Evolutionary conservation across 2,113 vertebrate genomes (phyloP).

Genomic region (Forbesichthys papilliferus): DNA sequence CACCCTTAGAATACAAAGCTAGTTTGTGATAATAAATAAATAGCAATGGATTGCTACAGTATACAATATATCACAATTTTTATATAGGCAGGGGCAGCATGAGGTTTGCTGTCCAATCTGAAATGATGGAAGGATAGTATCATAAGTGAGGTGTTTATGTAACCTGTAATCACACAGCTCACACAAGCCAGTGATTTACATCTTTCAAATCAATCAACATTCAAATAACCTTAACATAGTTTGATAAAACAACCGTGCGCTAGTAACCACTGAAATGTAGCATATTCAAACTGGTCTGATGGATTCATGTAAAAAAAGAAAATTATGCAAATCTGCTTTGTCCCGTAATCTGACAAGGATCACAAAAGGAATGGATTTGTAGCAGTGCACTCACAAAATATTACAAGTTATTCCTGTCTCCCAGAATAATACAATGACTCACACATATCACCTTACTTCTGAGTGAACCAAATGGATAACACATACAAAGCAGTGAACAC

Average conservation of each 20-base stretch:
- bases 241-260: not conserved
- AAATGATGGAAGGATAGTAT: conserved; percentile 62
- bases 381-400: conserved; percentile 41
- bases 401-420: conserved; percentile 60
- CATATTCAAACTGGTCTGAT: conserved; percentile 31
- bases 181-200: not conserved
- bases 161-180: too few species aligned
- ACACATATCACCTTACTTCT: conserved; percentile 64
- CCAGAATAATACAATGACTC: conserved; percentile 67
- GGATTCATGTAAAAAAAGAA: conserved; percentile 19
- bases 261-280: not conserved
- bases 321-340: conserved; percentile 55
- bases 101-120: conserved; percentile 61
- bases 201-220: conserved; percentile 16
- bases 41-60: conserved; percentile 18
- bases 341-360: conserved; percentile 59
- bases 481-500: conserved; percentile 53
- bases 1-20: conserved; percentile 25
- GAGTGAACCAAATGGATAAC: conserved; percentile 60
- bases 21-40: conserved; percentile 37
- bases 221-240: conserved; percentile 12
- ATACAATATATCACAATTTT: conserved; percentile 44
- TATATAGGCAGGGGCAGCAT: conserved; percentile 53
- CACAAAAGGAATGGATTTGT: conserved; percentile 53
- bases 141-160: conserved; percentile 22